phyloP scores from a whole-genome alignment of 2,113 vertebrate genomes.

The Hirundichthys speculiger region DNA sequence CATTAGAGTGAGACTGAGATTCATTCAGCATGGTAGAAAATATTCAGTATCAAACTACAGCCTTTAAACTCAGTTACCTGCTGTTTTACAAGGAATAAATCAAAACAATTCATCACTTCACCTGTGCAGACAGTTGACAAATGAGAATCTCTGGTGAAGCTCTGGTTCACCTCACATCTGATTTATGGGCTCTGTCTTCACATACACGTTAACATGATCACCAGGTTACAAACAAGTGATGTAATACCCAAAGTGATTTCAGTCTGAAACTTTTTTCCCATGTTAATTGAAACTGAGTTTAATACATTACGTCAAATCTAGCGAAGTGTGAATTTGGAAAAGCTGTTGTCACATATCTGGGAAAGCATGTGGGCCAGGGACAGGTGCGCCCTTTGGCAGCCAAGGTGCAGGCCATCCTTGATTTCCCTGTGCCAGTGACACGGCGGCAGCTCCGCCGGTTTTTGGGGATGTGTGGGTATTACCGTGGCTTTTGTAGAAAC shows the following conservation, averaged over 20 bases:
- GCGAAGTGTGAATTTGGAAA: too few relatives aligned
- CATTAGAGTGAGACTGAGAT: slow-evolving; percentile 5
- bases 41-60: background rate
- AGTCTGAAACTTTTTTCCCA: background rate
- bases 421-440: too few relatives aligned
- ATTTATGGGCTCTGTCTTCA: slow-evolving; percentile 7
- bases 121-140: background rate
- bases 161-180: background rate
- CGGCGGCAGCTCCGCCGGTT: too few relatives aligned
- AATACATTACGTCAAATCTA: too few relatives aligned
- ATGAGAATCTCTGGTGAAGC: background rate
- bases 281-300: too few relatives aligned
- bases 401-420: too few relatives aligned
- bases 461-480: too few relatives aligned
- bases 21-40: background rate
- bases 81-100: background rate
- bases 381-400: too few relatives aligned
- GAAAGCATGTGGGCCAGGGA: too few relatives aligned
- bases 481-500: too few relatives aligned
- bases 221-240: background rate
- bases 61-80: background rate
- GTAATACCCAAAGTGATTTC: background rate
- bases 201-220: background rate
- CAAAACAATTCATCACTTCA: background rate
- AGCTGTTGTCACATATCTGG: too few relatives aligned